These are phyloP conservation scores for Theristicus caerulescens DNA, from an alignment of 2,113 vertebrate species.

Conservation along the genomic window DNA sequence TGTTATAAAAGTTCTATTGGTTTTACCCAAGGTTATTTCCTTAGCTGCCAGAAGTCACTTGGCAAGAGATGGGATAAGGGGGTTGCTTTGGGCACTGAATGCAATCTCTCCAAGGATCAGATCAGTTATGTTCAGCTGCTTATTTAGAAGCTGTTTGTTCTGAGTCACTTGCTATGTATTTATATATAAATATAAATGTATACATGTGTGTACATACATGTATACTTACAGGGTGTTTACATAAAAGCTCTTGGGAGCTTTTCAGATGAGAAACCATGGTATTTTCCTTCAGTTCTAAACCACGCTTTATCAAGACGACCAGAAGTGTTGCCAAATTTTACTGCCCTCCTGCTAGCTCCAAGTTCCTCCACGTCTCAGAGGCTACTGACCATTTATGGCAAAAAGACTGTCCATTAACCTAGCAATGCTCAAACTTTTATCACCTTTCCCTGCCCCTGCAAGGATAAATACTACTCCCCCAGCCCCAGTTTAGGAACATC, in stretches of 20 bases:
- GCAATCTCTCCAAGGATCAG: neutral
- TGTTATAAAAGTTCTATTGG: constrained; percentile 22
- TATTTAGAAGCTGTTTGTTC: neutral
- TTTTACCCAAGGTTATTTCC: constrained; percentile 56
- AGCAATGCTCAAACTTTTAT: neutral
- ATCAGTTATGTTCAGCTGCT: neutral
- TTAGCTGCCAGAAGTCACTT: constrained; percentile 47
- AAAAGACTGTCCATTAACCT: neutral
- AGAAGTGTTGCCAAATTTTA: neutral
- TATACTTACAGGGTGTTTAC: neutral
- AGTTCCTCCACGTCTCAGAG: neutral
- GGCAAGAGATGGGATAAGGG: neutral
- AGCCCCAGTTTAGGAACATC: neutral
- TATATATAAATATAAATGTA: neutral
- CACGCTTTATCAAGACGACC: accelerated
- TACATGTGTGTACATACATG: neutral
- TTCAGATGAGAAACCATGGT: neutral
- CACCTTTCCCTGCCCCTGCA: neutral
- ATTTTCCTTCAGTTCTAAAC: neutral
- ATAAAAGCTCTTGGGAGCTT: neutral
- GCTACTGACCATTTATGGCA: neutral
- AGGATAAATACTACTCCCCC: neutral
- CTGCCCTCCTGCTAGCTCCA: neutral
- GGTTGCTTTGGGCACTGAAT: neutral
- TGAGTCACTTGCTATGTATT: neutral